Evolutionary conservation across 2,797 vertebrate genomes (phyloP).

Genomic region (Sebastes minor): DNA sequence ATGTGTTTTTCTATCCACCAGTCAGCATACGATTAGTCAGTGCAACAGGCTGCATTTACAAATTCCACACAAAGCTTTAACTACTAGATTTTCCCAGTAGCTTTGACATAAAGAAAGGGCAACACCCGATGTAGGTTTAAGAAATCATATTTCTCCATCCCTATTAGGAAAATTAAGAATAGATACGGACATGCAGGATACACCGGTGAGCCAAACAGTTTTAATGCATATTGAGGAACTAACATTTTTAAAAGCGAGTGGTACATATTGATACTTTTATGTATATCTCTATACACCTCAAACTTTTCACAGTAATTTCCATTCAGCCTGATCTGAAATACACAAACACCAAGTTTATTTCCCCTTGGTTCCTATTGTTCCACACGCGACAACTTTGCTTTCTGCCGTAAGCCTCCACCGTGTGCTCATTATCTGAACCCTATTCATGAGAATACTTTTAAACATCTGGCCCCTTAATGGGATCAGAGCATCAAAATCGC

Average conservation of each 20-base stretch:
- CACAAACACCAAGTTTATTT: conserved; percentile 33
- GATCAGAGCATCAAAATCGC: conserved; percentile 76
- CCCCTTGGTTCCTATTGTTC: conserved; percentile 47
- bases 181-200: neutral
- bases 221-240: neutral
- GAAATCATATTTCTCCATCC: neutral
- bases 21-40: neutral
- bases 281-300: neutral
- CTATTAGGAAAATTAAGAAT: neutral
- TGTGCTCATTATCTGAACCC: conserved; percentile 73
- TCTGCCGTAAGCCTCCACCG: conserved; percentile 27
- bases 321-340: conserved; percentile 9
- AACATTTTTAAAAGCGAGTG: neutral
- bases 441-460: conserved; percentile 76
- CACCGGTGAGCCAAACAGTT: neutral
- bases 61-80: neutral
- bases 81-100: neutral
- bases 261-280: neutral
- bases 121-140: neutral
- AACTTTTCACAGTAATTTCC: conserved; percentile 25
- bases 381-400: conserved; percentile 36
- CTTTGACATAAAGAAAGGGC: neutral
- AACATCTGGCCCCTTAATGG: conserved; percentile 82
- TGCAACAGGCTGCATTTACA: neutral
- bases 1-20: neutral